These are phyloP conservation scores for Cancer borealis DNA, from an alignment of 2,888 invertebrate genomes.

Conservation along the genomic window DNA sequence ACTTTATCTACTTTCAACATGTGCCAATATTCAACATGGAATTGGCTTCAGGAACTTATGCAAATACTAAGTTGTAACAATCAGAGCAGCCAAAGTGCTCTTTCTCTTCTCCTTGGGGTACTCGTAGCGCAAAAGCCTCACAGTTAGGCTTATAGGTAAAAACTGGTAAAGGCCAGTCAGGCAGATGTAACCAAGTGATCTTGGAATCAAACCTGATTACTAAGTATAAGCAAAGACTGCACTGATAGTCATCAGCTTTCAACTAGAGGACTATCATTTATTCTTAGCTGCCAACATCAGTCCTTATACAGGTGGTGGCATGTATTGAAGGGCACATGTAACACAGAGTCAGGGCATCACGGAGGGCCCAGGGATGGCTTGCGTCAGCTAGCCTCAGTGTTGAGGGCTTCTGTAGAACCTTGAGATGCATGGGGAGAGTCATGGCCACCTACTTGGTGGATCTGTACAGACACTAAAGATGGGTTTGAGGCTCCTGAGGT, in stretches of 20 bases:
- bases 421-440: slow-evolving; percentile 66
- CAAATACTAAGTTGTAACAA: slow-evolving; percentile 75
- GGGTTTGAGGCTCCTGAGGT: slow-evolving; percentile 75
- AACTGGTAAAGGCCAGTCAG: slow-evolving; percentile 70
- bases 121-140: slow-evolving; percentile 76
- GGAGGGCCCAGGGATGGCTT: slow-evolving; percentile 70
- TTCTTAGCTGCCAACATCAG: slow-evolving; percentile 62
- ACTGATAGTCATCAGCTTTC: slow-evolving; percentile 72
- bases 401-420: slow-evolving; percentile 72
- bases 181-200: slow-evolving; percentile 65
- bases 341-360: slow-evolving; percentile 66
- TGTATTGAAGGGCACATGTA: slow-evolving; percentile 64
- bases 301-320: slow-evolving; percentile 63
- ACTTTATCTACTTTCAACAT: slow-evolving; percentile 65
- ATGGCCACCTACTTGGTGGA: slow-evolving; percentile 73
- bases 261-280: slow-evolving; percentile 72
- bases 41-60: slow-evolving; percentile 71
- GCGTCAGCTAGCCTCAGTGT: slow-evolving; percentile 71
- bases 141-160: slow-evolving; percentile 69
- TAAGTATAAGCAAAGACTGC: slow-evolving; percentile 54
- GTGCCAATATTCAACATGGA: slow-evolving; percentile 71
- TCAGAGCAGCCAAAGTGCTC: slow-evolving; percentile 73
- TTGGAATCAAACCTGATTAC: slow-evolving; percentile 62
- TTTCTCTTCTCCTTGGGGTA: slow-evolving; percentile 74
- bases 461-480: slow-evolving; percentile 76